phyloP scores from a whole-genome alignment of 2,797 vertebrate species.

The Tachyglossus aculeatus region DNA sequence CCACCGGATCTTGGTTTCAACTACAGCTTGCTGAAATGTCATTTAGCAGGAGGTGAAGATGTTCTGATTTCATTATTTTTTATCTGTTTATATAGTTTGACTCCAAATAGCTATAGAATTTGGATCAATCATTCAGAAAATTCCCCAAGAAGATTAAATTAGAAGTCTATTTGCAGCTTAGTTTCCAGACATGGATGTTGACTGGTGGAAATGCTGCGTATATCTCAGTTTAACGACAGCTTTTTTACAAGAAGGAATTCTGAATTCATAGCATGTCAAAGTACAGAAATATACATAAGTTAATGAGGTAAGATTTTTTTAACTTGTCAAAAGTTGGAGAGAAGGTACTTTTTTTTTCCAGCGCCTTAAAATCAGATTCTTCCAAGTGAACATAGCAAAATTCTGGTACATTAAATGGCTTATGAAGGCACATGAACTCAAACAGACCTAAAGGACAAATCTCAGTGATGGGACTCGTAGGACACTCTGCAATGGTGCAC shows the following conservation, averaged over 20 bases:
- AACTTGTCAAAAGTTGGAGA: background rate
- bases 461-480: too few relatives aligned
- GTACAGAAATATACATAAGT: background rate
- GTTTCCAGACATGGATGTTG: background rate
- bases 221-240: too few relatives aligned
- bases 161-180: background rate
- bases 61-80: background rate
- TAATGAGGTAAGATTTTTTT: background rate
- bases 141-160: background rate
- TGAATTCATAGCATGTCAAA: too few relatives aligned
- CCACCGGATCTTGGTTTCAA: background rate
- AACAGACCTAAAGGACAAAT: too few relatives aligned
- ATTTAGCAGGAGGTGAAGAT: background rate
- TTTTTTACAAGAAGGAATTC: too few relatives aligned
- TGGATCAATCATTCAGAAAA: background rate
- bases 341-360: too few relatives aligned
- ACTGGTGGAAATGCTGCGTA: too few relatives aligned
- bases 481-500: too few relatives aligned
- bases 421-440: too few relatives aligned
- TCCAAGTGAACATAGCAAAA: too few relatives aligned
- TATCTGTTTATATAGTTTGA: background rate
- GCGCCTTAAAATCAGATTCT: too few relatives aligned
- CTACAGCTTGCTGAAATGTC: background rate
- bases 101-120: background rate
- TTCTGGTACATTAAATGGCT: too few relatives aligned